Base-by-base conservation (phyloP, 2,888 invertebrate species). In the Caenorhabditis virilis region DNA sequence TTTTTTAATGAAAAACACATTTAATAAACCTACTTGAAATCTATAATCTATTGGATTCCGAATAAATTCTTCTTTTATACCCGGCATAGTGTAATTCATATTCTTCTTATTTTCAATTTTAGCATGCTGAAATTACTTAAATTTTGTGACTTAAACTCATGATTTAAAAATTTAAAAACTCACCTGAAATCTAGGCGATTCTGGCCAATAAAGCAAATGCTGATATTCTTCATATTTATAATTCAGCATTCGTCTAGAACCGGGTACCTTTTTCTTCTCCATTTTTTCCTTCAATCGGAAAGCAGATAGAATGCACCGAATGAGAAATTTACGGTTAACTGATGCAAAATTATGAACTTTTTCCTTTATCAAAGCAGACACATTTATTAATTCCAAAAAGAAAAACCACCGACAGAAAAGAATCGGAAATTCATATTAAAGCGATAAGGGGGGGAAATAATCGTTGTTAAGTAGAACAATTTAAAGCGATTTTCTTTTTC, bases 61-160 rank as follows among this genome's bases (percentile, higher is more conserved):
- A 22, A 58, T 25, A 15, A 64, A 59, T n/a, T 73, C 73, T 33
- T 55, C 51, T 53, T 72, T 74, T 30, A 79, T 51, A 13, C 73
- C 76, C 2, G 79, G 79, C 69, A 76, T 76, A 4, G 79, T 79
- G 52, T 78, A 79, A 23, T 72, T 60, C 38, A 68, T 72, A 6
- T 54, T 63, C 9, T 43, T 55, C 22, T 50, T 56, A 1, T 52
- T 38, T 18, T 61, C 58, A 2, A 61, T 56, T 27, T 62, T 60
- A 22, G 51, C 41, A 0, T 45, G 26, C 66, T 66, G 49, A 26
- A 68, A 48, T 9, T 39, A 13, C n/a, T n/a, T n/a, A n/a, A n/a
- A n/a, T n/a, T n/a, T n/a, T n/a, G n/a, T n/a, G n/a, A n/a, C n/a
- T n/a, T n/a, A n/a, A n/a, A n/a, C n/a, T n/a, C n/a, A n/a, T n/a